Percentiles rank a stretch among this genome's conserved stretches.
Evolutionary conservation across 2,797 vertebrate genomes (phyloP).

Genomic region (Thalassophryne amazonica): DNA sequence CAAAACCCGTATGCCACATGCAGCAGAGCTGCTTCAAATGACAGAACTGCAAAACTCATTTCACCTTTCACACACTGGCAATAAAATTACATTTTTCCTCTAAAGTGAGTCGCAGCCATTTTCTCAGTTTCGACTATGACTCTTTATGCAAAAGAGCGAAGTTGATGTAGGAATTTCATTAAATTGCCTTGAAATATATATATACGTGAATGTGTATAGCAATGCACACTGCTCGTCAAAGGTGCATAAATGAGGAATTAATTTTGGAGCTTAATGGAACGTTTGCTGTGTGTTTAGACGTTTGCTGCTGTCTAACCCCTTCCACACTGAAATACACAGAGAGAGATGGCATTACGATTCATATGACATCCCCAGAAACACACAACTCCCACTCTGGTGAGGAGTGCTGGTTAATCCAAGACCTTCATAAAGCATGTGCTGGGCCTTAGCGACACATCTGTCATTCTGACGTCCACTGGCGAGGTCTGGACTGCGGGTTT

Average conservation of each 20-base stretch:
- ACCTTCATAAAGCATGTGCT: slow-evolving; percentile 69
- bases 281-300: slow-evolving; percentile 15
- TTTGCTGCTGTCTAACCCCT: slow-evolving; percentile 21
- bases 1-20: neutral
- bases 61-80: slow-evolving; percentile 37
- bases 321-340: slow-evolving; percentile 12
- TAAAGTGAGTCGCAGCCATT: slow-evolving; percentile 30
- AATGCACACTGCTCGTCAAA: neutral
- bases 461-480: slow-evolving; percentile 61
- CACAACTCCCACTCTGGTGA: slow-evolving; percentile 22
- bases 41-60: slow-evolving; percentile 57
- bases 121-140: slow-evolving; percentile 2
- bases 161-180: slow-evolving; percentile 46
- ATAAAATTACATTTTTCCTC: slow-evolving; percentile 53
- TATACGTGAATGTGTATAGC: neutral
- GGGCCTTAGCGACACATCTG: slow-evolving; percentile 66
- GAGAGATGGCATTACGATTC: slow-evolving; percentile 33
- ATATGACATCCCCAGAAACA: slow-evolving; percentile 18
- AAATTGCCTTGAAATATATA: slow-evolving; percentile 52
- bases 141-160: slow-evolving; percentile 47
- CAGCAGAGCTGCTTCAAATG: slow-evolving; percentile 31
- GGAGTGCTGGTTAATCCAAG: slow-evolving; percentile 63
- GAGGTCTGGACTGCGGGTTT: slow-evolving; percentile 51
- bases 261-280: slow-evolving; percentile 4
- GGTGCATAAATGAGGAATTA: slow-evolving; percentile 29